Base-by-base conservation (phyloP, 2,113 vertebrate genomes). In the Hippocampus guttulatus region DNA sequence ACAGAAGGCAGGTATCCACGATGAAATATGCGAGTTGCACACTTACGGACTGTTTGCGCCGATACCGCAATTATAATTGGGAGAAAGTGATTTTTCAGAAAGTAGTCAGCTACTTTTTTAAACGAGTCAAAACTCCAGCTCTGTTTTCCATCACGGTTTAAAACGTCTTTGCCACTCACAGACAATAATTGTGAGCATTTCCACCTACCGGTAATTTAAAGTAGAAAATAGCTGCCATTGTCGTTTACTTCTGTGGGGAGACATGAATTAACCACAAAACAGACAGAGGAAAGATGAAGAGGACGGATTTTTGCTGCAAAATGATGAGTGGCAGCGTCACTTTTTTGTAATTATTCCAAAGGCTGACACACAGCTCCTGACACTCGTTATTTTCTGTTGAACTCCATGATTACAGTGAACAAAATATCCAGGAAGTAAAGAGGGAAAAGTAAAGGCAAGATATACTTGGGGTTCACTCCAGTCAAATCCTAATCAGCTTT, bases 141-240 rank as follows among this genome's bases (percentile, higher is more conserved):
- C 20, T 55, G 27, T 43, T 55, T 71, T 65, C 43, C n/a, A 73
- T 43, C 11, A 2, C 41, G 74, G 74, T 74, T 77, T 71, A 71
- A 16, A 64, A 58, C 52, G 7, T 33, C 33, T 40, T 64, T 30
- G 71, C 70, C 45, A 68, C 41, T 16, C 14, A 67, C 55, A 74
- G 57, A 75, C 69, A 25, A 54, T 77, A 63, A 57, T 41, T 67
- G 27, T 15, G 2, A n/a, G 38, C 23, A 64, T 73, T 67, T 47
- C 38, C 40, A 38, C 74, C 70, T 72, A n/a, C n/a, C n/a, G n/a
- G n/a, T n/a, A 55, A 8, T 79, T 75, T 81, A 51, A 75, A 75
- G 78, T 67, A 73, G 64, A 83, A 77, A 82, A 70, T 87, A 84
- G 83, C 86, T 84, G 83, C 81, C 86, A 77, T 74, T 80, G 74